phyloP scores from a whole-genome alignment of 2,113 vertebrate species.

The Salvelinus namaycush region DNA sequence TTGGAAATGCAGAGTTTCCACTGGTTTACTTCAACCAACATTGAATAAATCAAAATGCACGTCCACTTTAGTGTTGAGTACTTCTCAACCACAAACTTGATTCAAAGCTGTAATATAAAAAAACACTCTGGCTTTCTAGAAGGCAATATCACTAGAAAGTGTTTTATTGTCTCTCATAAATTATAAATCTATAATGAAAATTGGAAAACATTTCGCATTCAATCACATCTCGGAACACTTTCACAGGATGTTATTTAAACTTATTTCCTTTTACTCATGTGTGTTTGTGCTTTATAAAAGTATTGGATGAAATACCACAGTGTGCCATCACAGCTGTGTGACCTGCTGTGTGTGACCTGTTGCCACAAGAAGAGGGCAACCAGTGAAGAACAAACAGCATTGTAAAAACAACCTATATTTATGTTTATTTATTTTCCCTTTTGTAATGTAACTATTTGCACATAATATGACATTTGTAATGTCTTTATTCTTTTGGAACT shows the following conservation, averaged over 20 bases:
- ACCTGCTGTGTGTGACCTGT: too few species aligned
- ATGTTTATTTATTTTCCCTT: too few species aligned
- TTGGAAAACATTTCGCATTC: slow-evolving; percentile 10
- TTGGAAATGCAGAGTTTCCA: too few species aligned
- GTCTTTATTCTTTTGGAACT: too few species aligned
- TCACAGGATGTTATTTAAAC: slow-evolving; percentile 23
- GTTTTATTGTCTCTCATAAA: slow-evolving; percentile 19
- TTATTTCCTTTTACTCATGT: slow-evolving; percentile 9
- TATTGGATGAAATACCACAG: too few species aligned
- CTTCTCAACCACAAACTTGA: neutral
- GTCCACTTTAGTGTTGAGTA: neutral
- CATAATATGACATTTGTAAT: too few species aligned
- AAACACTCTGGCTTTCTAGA: neutral
- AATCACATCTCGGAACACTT: slow-evolving; percentile 11
- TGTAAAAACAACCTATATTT: too few species aligned
- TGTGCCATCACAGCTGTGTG: too few species aligned
- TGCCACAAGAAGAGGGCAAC: too few species aligned
- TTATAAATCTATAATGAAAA: slow-evolving; percentile 3
- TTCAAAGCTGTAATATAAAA: neutral
- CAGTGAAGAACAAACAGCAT: too few species aligned
- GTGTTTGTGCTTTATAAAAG: slow-evolving; percentile 10
- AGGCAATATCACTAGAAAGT: neutral
- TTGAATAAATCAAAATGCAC: neutral
- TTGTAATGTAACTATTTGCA: too few species aligned
- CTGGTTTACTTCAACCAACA: too few species aligned